These are phyloP conservation scores for Mormyrops boulengeri DNA, from an alignment of 2,797 vertebrate genomes.

Conservation along the genomic window DNA sequence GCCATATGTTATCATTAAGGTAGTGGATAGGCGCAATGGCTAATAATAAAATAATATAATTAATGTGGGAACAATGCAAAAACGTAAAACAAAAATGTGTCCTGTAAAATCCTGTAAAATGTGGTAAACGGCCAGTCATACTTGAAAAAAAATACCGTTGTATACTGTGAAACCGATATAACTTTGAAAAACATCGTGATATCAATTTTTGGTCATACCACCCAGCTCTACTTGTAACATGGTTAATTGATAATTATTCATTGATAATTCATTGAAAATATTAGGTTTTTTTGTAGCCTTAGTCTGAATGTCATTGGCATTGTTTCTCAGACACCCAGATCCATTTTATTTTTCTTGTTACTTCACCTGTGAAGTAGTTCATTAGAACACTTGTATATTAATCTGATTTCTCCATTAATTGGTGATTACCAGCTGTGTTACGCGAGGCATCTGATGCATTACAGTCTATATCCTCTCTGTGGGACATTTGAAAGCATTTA, in stretches of 20 bases:
- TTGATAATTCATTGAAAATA: neutral
- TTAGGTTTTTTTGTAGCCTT: neutral
- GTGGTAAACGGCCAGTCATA: too few species aligned
- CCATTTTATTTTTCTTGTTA: neutral
- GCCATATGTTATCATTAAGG: too few species aligned
- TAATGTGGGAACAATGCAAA: too few species aligned
- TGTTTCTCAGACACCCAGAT: neutral
- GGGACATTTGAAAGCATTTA: neutral
- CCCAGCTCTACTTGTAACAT: too few species aligned
- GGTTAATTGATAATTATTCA: neutral
- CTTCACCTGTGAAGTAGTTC: neutral
- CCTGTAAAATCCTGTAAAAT: too few species aligned
- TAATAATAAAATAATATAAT: too few species aligned
- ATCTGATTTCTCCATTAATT: neutral
- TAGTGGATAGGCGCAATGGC: too few species aligned
- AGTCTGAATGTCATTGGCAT: neutral
- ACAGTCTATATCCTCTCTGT: neutral
- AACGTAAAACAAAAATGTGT: too few species aligned
- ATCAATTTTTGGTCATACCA: too few species aligned
- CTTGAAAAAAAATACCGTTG: too few species aligned
- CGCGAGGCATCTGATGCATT: neutral
- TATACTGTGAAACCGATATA: too few species aligned
- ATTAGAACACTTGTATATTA: neutral
- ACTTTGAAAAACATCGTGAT: too few species aligned
- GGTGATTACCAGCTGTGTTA: neutral